Evolutionary conservation across 2,797 vertebrate genomes (phyloP).

Genomic region (Podargus strigoides): DNA sequence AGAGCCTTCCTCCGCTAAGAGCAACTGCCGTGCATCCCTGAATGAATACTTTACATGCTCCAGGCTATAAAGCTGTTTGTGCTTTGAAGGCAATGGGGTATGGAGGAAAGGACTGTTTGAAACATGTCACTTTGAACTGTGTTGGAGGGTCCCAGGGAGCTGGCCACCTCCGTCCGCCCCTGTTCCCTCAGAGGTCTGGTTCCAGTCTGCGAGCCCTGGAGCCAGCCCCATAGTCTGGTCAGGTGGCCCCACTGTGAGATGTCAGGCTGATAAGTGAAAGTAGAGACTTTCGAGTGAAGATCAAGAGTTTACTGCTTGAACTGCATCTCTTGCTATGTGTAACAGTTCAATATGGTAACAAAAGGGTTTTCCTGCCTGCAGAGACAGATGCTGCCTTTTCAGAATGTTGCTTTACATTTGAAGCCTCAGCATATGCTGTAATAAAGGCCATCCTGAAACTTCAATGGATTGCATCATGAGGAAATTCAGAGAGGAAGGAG

Average conservation of each 20-base stretch:
- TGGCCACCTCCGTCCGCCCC: constrained; percentile 53
- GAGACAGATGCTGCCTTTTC: constrained; percentile 40
- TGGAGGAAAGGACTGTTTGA: constrained; percentile 52
- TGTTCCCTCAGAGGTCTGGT: constrained; percentile 59
- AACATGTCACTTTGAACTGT: constrained; percentile 80
- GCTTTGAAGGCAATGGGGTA: constrained; percentile 76
- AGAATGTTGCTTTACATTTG: constrained; percentile 9
- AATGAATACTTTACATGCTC: neutral
- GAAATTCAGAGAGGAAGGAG: constrained; percentile 37
- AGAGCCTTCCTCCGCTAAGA: neutral
- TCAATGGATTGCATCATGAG: constrained; percentile 13
- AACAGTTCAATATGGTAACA: constrained; percentile 48
- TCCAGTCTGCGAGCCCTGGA: constrained; percentile 78
- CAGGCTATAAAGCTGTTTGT: constrained; percentile 55
- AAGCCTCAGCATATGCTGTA: constrained; percentile 42
- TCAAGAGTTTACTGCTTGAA: constrained; percentile 58
- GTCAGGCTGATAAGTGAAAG: constrained; percentile 85
- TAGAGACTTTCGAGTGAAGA: constrained; percentile 57
- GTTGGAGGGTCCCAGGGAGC: constrained; percentile 70
- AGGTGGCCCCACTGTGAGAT: constrained; percentile 85
- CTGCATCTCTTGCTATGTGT: constrained; percentile 21
- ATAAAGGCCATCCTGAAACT: constrained; percentile 46
- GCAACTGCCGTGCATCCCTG: neutral
- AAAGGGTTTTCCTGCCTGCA: constrained; percentile 57
- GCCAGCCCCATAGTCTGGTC: constrained; percentile 80